These are phyloP conservation scores for Machimus atricapillus DNA, from an alignment of 2,888 invertebrate species.

Conservation along the genomic window DNA sequence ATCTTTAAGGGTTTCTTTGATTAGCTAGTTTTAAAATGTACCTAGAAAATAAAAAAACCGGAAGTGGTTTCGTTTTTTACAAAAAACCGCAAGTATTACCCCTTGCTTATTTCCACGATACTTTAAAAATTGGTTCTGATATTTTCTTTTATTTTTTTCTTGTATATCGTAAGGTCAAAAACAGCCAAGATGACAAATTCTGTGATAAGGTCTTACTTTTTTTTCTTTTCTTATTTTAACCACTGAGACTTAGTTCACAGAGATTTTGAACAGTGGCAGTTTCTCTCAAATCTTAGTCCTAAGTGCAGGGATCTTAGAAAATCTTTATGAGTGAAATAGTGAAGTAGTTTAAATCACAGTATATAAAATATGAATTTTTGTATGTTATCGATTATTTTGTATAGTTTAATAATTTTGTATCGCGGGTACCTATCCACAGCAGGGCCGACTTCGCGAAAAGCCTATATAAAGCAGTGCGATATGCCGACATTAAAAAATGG, in stretches of 20 bases:
- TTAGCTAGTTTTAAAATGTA: neutral
- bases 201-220: neutral
- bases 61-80: too few species aligned
- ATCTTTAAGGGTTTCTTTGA: neutral
- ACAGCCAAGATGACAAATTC: neutral
- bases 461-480: neutral
- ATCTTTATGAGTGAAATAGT: neutral
- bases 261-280: neutral
- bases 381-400: neutral
- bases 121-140: neutral
- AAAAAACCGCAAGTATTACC: neutral
- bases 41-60: neutral
- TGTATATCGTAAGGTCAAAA: neutral
- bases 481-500: constrained; percentile 37
- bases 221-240: neutral
- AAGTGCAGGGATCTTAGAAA: neutral
- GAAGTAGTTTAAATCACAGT: neutral
- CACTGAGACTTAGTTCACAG: neutral
- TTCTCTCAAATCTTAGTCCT: neutral
- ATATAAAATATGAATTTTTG: neutral
- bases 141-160: neutral
- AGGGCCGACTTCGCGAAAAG: neutral
- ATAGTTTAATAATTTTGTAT: neutral
- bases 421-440: neutral
- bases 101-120: neutral